Evolutionary conservation across 2,113 vertebrate species (phyloP).

Genomic region (Micromys minutus): DNA sequence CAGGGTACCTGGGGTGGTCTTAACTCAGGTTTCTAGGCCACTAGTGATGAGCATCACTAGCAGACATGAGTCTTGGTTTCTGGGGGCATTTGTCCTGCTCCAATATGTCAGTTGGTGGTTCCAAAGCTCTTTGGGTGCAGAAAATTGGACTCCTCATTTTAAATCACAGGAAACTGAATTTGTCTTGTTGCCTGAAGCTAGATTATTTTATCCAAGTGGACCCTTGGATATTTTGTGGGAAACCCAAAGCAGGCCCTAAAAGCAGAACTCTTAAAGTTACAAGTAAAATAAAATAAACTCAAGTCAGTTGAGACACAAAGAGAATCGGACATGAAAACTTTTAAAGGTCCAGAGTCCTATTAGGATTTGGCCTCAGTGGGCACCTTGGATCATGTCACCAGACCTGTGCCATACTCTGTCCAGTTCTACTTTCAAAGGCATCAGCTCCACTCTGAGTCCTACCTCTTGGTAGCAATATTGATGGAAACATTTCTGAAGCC

Average conservation of each 20-base stretch:
- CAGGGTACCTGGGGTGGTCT: background rate
- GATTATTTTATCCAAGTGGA: background rate
- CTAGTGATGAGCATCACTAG: background rate
- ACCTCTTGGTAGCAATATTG: background rate
- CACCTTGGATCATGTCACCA: background rate
- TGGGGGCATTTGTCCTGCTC: background rate
- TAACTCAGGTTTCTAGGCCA: background rate
- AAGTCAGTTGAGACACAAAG: background rate
- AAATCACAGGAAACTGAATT: background rate
- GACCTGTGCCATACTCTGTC: background rate
- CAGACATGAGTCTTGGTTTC: background rate
- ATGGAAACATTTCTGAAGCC: background rate
- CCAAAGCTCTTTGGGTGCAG: background rate
- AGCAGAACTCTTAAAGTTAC: background rate
- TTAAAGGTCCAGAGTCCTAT: background rate
- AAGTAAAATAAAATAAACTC: constrained; percentile 28
- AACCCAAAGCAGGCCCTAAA: background rate
- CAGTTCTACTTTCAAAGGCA: background rate
- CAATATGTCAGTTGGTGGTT: background rate
- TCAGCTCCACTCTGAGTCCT: background rate
- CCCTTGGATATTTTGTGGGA: background rate
- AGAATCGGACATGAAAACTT: background rate
- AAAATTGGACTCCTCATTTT: background rate
- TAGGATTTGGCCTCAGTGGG: background rate
- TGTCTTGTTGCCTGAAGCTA: background rate